Evolutionary conservation across 2,113 vertebrate species (phyloP).

Genomic region (Nyctibius bracteatus): DNA sequence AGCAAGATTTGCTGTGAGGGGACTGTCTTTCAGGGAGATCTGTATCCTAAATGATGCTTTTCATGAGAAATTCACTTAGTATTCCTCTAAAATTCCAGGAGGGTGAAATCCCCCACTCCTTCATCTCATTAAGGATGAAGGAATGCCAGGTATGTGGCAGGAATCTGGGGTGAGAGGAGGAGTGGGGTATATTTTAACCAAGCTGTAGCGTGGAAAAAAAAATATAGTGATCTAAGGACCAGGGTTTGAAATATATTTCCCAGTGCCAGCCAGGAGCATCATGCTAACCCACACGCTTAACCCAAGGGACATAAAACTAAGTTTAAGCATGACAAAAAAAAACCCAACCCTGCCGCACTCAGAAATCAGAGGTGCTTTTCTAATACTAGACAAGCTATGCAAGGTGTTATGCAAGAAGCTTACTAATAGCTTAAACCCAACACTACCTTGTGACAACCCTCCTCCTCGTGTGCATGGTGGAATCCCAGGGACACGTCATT

Average conservation of each 20-base stretch:
- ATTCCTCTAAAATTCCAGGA: conserved; percentile 60
- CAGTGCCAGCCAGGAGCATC: neutral
- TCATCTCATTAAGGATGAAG: conserved; percentile 55
- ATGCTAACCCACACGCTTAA: neutral
- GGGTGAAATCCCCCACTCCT: conserved; percentile 50
- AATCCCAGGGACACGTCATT: neutral
- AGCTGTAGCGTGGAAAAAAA: neutral
- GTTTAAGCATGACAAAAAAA: neutral
- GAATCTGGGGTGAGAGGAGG: conserved; percentile 58
- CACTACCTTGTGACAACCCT: neutral
- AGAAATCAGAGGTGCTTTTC: neutral
- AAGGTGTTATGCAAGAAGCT: neutral
- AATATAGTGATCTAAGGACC: neutral
- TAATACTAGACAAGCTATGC: neutral
- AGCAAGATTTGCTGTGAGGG: neutral
- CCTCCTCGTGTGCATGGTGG: neutral
- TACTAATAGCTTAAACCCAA: neutral
- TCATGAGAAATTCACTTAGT: conserved; percentile 56
- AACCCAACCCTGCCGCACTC: neutral
- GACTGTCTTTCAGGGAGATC: neutral
- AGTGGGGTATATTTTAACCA: conserved; percentile 35
- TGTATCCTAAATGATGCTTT: conserved; percentile 12
- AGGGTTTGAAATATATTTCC: neutral
- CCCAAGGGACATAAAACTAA: neutral
- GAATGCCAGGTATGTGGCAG: conserved; percentile 64